Conservation (phyloP, 1,140 invertebrate species). For the Nomia melanderi region DNA sequence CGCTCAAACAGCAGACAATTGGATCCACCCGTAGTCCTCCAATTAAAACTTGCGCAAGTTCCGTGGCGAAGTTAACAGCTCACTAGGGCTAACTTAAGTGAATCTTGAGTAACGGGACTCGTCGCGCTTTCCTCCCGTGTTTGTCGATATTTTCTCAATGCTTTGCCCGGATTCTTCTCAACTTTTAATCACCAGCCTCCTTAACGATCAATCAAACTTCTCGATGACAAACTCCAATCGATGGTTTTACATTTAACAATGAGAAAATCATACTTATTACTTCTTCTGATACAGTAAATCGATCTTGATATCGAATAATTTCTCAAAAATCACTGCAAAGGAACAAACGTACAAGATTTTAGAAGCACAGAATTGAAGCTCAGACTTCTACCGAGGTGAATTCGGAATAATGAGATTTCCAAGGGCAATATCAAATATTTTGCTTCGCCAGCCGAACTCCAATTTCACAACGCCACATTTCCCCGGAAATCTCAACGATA, state of each 20-base stretch:
- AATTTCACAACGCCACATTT: not conserved
- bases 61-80: not conserved
- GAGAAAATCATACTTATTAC: too few species aligned
- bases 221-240: not conserved
- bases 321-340: too few species aligned
- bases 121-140: not conserved
- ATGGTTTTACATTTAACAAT: too few species aligned
- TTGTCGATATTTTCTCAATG: not conserved
- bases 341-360: too few species aligned
- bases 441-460: too few species aligned
- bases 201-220: not conserved
- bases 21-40: not conserved
- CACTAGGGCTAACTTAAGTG: not conserved
- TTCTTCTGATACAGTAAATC: too few species aligned
- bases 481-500: not conserved
- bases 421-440: too few species aligned
- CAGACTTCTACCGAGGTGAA: too few species aligned
- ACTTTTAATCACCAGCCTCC: not conserved
- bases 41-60: constrained; percentile 4
- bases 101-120: not conserved
- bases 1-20: not conserved
- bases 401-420: too few species aligned
- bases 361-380: too few species aligned
- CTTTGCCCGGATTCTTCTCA: not conserved
- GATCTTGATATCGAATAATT: too few species aligned